phyloP scores from a whole-genome alignment of 2,888 invertebrate genomes.

The Drosophila koepferae region DNA sequence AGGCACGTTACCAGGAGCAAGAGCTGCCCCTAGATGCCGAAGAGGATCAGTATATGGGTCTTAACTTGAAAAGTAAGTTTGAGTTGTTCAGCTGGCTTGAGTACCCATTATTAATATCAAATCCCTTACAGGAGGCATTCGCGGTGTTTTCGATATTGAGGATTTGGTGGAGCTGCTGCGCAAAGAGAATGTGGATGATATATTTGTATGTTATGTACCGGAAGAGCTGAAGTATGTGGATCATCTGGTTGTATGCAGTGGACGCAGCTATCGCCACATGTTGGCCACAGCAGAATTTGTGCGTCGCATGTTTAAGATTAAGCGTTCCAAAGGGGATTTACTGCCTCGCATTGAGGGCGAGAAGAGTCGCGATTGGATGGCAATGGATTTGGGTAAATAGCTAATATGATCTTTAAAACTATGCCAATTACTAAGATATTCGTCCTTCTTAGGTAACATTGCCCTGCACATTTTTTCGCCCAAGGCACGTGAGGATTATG shows the following conservation, averaged over 20 bases:
- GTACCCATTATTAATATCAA: background rate
- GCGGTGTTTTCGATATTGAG: slow-evolving; percentile 95
- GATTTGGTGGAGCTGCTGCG: slow-evolving; percentile 92
- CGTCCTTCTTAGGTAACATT: slow-evolving; percentile 90
- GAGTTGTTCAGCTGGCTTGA: too few relatives aligned
- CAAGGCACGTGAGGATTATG: slow-evolving; percentile 90
- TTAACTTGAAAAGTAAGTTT: slow-evolving; percentile 87
- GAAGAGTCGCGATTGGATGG: slow-evolving; percentile 93
- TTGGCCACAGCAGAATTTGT: slow-evolving; percentile 91
- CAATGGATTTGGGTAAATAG: slow-evolving; percentile 93
- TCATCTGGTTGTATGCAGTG: slow-evolving; percentile 93
- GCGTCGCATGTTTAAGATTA: slow-evolving; percentile 91
- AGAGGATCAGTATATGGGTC: slow-evolving; percentile 83
- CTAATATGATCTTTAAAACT: background rate
- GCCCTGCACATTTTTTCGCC: slow-evolving; percentile 94
- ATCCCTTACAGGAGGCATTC: slow-evolving; percentile 89
- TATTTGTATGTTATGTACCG: slow-evolving; percentile 93
- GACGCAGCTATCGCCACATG: slow-evolving; percentile 91
- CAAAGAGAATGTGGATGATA: slow-evolving; percentile 91
- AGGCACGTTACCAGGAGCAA: slow-evolving; percentile 86
- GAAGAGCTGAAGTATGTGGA: slow-evolving; percentile 92
- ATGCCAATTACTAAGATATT: too few relatives aligned
- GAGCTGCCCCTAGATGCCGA: slow-evolving; percentile 28
- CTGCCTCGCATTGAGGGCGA: slow-evolving; percentile 92
- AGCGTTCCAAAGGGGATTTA: slow-evolving; percentile 87